Evolutionary conservation across 1,140 invertebrate species (phyloP).

Genomic region (Platorchestia sp.): DNA sequence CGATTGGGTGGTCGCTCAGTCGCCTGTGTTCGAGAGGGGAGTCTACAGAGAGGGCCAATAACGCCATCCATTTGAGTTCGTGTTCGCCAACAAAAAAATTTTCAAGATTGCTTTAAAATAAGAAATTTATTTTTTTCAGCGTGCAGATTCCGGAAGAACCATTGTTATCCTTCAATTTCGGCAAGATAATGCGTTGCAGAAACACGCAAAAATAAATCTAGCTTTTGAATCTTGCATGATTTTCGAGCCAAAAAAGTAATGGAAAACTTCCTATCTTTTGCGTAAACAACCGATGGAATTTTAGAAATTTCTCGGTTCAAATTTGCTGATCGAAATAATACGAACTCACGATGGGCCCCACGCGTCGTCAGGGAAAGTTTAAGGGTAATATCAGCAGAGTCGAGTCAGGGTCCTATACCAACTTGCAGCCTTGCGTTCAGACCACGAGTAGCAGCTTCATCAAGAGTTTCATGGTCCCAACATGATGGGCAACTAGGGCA

Average conservation of each 20-base stretch:
- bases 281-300: background rate
- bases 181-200: too few species aligned
- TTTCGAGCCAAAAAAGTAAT: too few species aligned
- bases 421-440: background rate
- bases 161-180: background rate
- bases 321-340: background rate
- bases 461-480: background rate
- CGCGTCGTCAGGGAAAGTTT: background rate
- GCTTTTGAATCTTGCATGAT: too few species aligned
- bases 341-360: background rate
- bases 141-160: background rate
- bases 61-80: background rate
- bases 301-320: background rate
- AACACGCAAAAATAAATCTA: too few species aligned
- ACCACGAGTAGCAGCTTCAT: background rate
- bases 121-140: background rate
- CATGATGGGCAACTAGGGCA: background rate
- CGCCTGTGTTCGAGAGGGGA: background rate
- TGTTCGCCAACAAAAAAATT: background rate
- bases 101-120: background rate
- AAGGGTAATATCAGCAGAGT: background rate
- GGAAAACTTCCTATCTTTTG: background rate
- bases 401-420: background rate
- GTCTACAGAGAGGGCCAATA: background rate
- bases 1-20: background rate